Evolutionary conservation across 2,113 vertebrate genomes (phyloP).

Genomic region (Pungitius pungitius): DNA sequence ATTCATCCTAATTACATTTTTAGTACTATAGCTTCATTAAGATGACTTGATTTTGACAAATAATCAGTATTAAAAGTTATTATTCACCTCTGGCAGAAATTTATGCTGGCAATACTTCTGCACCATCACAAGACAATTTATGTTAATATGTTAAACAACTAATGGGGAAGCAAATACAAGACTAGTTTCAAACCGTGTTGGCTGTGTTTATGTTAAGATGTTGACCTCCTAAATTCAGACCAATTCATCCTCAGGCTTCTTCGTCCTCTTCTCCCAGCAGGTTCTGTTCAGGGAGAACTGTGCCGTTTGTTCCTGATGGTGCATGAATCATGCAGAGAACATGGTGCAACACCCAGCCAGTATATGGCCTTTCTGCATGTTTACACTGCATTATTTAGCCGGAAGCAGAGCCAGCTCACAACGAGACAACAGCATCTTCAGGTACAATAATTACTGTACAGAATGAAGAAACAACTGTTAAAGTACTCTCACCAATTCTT

Average conservation of each 20-base stretch:
- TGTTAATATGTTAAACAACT: not conserved
- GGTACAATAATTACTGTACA: constrained; percentile 73
- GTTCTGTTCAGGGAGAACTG: constrained; percentile 83
- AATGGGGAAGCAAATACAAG: not conserved
- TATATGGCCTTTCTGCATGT: constrained; percentile 92
- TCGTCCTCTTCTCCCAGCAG: constrained; percentile 30
- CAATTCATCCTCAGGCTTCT: constrained; percentile 1
- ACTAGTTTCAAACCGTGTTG: not conserved
- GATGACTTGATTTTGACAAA: not conserved
- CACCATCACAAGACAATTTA: not conserved
- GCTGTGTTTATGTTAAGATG: not conserved
- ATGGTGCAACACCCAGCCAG: constrained; percentile 90
- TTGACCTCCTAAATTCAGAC: not conserved
- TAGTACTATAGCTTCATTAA: not conserved
- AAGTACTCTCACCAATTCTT: not conserved
- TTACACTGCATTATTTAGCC: constrained; percentile 86
- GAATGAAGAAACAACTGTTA: not conserved
- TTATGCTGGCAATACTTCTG: not conserved
- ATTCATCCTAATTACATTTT: not conserved
- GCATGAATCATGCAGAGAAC: constrained; percentile 89
- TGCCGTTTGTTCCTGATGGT: constrained; percentile 89
- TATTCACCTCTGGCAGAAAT: not conserved
- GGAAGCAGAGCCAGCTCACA: constrained; percentile 89
- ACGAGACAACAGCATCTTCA: constrained; percentile 93
- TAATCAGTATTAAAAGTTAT: not conserved